Evolutionary conservation across 2,113 vertebrate genomes (phyloP).

Genomic region (Calidris pugnax): DNA sequence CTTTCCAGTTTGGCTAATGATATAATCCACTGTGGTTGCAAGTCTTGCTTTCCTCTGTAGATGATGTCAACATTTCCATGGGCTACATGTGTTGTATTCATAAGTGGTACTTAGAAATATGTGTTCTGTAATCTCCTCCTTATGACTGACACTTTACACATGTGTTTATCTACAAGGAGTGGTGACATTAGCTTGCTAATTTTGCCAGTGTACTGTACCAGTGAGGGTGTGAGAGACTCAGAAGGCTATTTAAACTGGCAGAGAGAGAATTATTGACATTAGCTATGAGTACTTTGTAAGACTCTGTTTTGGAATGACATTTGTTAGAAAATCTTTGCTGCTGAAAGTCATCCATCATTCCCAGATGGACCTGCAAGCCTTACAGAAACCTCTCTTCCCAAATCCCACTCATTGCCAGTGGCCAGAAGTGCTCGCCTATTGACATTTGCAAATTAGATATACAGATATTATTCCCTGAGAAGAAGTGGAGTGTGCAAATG

Average conservation of each 20-base stretch:
- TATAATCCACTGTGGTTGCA: constrained; percentile 61
- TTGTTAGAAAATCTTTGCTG: constrained; percentile 55
- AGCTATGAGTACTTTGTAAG: constrained; percentile 52
- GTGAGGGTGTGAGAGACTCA: constrained; percentile 17
- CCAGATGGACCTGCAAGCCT: not conserved
- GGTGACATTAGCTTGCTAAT: constrained; percentile 63
- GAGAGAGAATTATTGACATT: constrained; percentile 62
- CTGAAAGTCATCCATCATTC: constrained; percentile 59
- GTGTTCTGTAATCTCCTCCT: constrained; percentile 70
- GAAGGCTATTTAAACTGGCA: constrained; percentile 63
- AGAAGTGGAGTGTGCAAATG: constrained; percentile 6
- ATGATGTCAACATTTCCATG: constrained; percentile 60
- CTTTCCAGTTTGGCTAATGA: constrained; percentile 61
- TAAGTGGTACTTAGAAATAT: constrained; percentile 69
- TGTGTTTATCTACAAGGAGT: constrained; percentile 67
- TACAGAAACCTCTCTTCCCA: not conserved
- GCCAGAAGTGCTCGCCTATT: not conserved
- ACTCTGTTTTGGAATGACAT: constrained; percentile 51
- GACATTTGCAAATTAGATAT: constrained; percentile 4
- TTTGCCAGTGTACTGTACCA: constrained; percentile 46
- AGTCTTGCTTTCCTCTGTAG: constrained; percentile 63
- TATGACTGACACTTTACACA: constrained; percentile 63
- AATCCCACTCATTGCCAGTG: not conserved
- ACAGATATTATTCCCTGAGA: not conserved
- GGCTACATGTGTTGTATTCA: constrained; percentile 62